Evolutionary conservation across 2,113 vertebrate species (phyloP).

Genomic region (Gobius niger): DNA sequence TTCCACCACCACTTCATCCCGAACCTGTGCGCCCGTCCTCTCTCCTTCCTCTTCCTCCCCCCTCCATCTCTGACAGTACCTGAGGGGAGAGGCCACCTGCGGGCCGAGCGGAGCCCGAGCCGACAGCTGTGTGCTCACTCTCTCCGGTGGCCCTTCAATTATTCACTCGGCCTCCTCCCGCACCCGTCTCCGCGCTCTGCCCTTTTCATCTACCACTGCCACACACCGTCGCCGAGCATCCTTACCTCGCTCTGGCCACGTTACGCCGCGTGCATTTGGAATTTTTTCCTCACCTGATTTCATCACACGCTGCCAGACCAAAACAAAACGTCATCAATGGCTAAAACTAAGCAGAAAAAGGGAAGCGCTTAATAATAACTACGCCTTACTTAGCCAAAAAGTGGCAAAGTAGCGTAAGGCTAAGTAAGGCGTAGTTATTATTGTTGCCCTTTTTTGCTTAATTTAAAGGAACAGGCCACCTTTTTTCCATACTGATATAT

Average conservation of each 20-base stretch:
- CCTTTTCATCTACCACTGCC: constrained; percentile 23
- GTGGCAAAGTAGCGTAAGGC: too few relatives aligned
- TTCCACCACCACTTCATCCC: constrained; percentile 1
- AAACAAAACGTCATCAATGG: constrained; percentile 6
- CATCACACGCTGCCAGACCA: constrained; percentile 19
- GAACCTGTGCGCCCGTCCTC: constrained; percentile 16
- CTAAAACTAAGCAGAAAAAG: too few relatives aligned
- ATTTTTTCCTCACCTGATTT: too few relatives aligned
- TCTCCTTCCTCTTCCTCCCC: constrained; percentile 18
- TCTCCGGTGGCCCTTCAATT: constrained; percentile 73
- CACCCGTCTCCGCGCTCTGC: constrained; percentile 2
- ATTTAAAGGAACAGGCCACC: too few relatives aligned
- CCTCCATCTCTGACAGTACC: constrained; percentile 62
- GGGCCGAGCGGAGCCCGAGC: constrained; percentile 64
- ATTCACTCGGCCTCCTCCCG: constrained; percentile 61
- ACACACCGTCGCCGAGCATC: constrained; percentile 31
- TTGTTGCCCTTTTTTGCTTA: too few relatives aligned
- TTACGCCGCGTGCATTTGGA: constrained; percentile 12
- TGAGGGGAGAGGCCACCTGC: constrained; percentile 71
- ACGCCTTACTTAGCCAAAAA: too few relatives aligned
- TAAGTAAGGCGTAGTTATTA: too few relatives aligned
- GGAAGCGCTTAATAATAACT: too few relatives aligned
- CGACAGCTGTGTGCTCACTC: constrained; percentile 72
- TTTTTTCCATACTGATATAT: too few relatives aligned
- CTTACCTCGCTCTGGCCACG: constrained; percentile 51